phyloP scores from a whole-genome alignment of 2,113 vertebrate species.

The Takifugu flavidus region DNA sequence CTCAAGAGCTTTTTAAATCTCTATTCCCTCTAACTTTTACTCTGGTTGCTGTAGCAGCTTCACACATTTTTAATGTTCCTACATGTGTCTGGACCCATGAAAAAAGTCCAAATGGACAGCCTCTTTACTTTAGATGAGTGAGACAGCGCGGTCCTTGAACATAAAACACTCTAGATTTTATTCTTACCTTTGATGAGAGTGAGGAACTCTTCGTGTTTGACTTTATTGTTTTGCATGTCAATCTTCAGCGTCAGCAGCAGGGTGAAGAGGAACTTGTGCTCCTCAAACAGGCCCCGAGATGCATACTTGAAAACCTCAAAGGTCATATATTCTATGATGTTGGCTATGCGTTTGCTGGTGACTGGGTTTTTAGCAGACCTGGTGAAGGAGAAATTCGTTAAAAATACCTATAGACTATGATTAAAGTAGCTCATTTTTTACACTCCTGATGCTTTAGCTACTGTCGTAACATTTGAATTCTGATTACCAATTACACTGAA shows the following conservation, averaged over 20 bases:
- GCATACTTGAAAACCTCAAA: conserved; percentile 87
- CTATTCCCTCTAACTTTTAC: too few relatives aligned
- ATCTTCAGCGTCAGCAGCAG: conserved; percentile 90
- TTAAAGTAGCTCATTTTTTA: too few relatives aligned
- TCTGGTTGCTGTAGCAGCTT: too few relatives aligned
- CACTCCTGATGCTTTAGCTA: too few relatives aligned
- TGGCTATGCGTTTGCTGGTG: conserved; percentile 87
- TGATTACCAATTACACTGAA: too few relatives aligned
- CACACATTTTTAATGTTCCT: too few relatives aligned
- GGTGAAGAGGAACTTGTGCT: conserved; percentile 95
- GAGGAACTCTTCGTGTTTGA: conserved; percentile 92
- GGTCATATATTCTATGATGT: conserved; percentile 93
- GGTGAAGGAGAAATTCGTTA: conserved; percentile 11
- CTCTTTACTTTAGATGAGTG: background rate
- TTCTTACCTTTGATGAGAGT: conserved; percentile 90
- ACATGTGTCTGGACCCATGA: too few relatives aligned
- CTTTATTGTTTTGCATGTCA: conserved; percentile 85
- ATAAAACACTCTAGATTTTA: background rate
- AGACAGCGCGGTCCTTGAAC: too few relatives aligned
- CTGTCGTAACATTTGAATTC: too few relatives aligned
- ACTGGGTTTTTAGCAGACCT: conserved; percentile 88
- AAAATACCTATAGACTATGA: too few relatives aligned
- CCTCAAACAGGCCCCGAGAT: conserved; percentile 87
- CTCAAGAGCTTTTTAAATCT: too few relatives aligned
- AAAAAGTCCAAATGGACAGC: too few relatives aligned